Percentiles rank a stretch among this genome's conserved stretches.
These are phyloP conservation scores for Camarhynchus parvulus DNA, from an alignment of 2,113 vertebrate species.

Conservation along the genomic window DNA sequence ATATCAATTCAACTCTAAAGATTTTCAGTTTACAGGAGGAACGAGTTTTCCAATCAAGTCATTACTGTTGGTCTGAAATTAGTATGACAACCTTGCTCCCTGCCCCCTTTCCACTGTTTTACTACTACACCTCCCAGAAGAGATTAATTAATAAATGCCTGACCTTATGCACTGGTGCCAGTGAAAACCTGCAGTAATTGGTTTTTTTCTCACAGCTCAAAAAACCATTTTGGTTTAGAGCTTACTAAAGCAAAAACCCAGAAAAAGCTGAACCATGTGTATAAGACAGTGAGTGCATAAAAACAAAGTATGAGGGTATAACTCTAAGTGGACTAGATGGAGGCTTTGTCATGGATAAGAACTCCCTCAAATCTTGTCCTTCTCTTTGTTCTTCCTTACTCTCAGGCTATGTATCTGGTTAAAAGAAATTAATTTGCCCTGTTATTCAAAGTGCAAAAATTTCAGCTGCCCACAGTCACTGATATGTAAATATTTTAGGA, in stretches of 20 bases:
- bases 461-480: neutral
- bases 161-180: neutral
- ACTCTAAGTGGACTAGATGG: neutral
- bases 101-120: neutral
- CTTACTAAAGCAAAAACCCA: neutral
- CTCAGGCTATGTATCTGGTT: neutral
- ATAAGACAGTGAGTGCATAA: neutral
- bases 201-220: neutral
- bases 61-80: neutral
- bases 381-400: neutral
- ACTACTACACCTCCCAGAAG: neutral
- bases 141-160: conserved; percentile 2
- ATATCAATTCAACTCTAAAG: neutral
- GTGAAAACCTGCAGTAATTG: neutral
- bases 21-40: neutral
- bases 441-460: neutral
- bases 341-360: neutral
- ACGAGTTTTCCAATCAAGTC: neutral
- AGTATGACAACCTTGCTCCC: neutral
- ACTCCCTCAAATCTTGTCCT: neutral
- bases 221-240: neutral
- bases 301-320: neutral
- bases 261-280: neutral
- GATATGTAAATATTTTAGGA: neutral
- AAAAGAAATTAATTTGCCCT: neutral